Evolutionary conservation across 1,140 invertebrate genomes (phyloP).

Genomic region (Oscheius sp.): DNA sequence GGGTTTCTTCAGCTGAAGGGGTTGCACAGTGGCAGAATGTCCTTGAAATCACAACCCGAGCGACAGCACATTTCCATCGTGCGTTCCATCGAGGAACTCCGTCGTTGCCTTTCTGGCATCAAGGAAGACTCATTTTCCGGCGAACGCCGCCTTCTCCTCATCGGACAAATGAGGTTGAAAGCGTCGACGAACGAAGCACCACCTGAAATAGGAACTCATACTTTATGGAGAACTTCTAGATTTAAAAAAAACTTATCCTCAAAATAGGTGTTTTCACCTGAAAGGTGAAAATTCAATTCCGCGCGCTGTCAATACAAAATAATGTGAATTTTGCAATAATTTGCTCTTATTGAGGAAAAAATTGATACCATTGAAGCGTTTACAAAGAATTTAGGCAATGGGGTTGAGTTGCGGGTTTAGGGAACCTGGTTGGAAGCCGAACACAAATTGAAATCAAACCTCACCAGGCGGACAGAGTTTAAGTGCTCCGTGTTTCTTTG

Average conservation of each 20-base stretch:
- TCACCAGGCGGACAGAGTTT: conserved; percentile 1
- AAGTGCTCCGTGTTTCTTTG: neutral
- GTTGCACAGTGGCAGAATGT: neutral
- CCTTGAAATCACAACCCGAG: neutral
- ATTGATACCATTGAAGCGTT: no score
- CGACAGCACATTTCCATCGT: neutral
- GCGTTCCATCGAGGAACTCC: neutral
- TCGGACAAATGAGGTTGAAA: conserved; percentile 1
- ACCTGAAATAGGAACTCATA: neutral
- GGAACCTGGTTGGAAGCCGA: no score
- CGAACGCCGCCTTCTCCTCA: neutral
- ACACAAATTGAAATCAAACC: no score
- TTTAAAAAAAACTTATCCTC: no score
- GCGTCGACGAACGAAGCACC: neutral
- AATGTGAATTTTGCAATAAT: no score
- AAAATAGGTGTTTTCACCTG: no score
- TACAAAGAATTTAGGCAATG: no score
- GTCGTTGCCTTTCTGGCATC: neutral
- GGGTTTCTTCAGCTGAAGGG: neutral
- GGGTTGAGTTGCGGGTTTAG: no score
- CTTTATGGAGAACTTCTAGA: no score
- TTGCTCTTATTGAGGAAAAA: no score
- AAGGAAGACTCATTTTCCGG: neutral
- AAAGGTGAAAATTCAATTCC: no score
- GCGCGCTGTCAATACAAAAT: no score